phyloP scores from a whole-genome alignment of 2,113 vertebrate species.

The Pluvialis apricaria region DNA sequence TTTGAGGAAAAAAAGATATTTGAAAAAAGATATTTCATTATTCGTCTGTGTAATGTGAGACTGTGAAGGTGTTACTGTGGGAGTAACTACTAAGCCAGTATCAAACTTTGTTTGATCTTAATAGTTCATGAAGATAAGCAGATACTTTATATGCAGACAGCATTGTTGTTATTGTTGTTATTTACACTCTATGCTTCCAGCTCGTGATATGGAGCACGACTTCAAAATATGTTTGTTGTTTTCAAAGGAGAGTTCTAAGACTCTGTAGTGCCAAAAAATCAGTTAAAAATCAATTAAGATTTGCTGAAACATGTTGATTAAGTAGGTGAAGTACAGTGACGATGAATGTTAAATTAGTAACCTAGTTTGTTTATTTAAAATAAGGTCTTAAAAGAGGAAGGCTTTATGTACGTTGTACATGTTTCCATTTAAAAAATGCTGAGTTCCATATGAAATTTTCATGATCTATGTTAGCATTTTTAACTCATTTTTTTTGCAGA shows the following conservation, averaged over 20 bases:
- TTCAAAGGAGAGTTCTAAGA: neutral
- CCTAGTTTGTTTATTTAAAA: neutral
- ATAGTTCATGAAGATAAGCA: neutral
- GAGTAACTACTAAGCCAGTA: neutral
- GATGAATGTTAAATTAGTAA: neutral
- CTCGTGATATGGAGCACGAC: neutral
- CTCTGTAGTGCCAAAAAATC: neutral
- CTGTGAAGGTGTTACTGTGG: neutral
- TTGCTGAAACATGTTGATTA: neutral
- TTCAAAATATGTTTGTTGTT: neutral
- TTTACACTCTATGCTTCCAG: neutral
- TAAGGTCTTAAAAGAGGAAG: neutral
- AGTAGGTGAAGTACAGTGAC: neutral
- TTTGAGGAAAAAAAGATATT: neutral
- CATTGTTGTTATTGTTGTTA: neutral
- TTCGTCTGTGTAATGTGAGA: neutral
- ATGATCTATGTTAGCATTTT: neutral
- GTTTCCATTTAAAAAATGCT: neutral
- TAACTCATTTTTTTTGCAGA: neutral
- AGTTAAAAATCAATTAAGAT: neutral
- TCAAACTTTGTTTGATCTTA: neutral
- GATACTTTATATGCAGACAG: neutral
- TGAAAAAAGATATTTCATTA: neutral
- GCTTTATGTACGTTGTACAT: neutral
- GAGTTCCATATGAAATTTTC: neutral